Conservation (phyloP, 2,888 invertebrate species). For the Lypha dubia region DNA sequence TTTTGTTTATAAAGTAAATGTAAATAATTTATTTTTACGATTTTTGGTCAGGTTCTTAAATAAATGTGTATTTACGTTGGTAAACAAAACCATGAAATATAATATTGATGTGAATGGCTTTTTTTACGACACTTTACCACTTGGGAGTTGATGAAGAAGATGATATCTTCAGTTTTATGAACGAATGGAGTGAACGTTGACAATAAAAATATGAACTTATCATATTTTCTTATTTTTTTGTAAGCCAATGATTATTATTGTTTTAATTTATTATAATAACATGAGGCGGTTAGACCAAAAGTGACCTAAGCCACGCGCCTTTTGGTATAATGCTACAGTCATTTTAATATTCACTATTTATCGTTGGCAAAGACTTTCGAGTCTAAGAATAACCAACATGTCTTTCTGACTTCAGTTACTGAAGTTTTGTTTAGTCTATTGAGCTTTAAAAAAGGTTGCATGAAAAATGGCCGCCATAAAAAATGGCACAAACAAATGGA, state of each 20-base stretch:
- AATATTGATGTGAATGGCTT: conserved; percentile 4
- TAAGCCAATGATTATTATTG: neutral
- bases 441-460: too few species aligned
- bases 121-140: neutral
- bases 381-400: too few species aligned
- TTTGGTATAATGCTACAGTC: too few species aligned
- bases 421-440: too few species aligned
- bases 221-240: neutral
- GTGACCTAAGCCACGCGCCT: too few species aligned
- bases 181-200: neutral
- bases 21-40: conserved; percentile 45
- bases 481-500: too few species aligned
- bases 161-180: neutral
- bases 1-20: neutral
- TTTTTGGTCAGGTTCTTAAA: conserved; percentile 57
- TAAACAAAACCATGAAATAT: neutral
- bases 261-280: too few species aligned
- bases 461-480: too few species aligned
- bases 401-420: too few species aligned
- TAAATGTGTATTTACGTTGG: conserved; percentile 13
- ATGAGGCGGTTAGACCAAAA: too few species aligned
- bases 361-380: too few species aligned
- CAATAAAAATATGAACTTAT: neutral
- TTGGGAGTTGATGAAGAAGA: neutral
- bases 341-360: too few species aligned